These are phyloP conservation scores for Pontoporia blainvillei DNA, from an alignment of 2,113 vertebrate genomes.

Conservation along the genomic window DNA sequence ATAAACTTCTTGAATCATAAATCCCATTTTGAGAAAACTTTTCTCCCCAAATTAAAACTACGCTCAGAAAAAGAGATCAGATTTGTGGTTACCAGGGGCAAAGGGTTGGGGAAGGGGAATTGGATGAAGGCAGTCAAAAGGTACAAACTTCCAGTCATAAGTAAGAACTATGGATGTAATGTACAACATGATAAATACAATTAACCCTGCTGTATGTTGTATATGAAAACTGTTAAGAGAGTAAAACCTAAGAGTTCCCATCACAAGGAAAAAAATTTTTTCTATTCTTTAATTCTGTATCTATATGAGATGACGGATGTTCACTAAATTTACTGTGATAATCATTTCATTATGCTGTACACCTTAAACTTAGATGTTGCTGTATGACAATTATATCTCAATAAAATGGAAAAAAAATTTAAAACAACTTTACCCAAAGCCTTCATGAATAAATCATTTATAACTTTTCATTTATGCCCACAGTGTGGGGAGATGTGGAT, in stretches of 20 bases:
- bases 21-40: conserved; percentile 12
- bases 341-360: background rate
- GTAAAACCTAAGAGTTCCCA: background rate
- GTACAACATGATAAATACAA: background rate
- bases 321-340: background rate
- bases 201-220: background rate
- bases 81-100: background rate
- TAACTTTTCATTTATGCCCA: background rate
- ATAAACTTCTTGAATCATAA: background rate
- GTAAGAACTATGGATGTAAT: background rate
- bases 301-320: background rate
- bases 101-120: background rate
- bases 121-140: background rate
- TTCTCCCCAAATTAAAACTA: background rate
- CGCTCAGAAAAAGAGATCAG: background rate
- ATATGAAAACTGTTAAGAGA: background rate
- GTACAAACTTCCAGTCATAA: background rate
- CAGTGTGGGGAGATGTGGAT: background rate
- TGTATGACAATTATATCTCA: background rate
- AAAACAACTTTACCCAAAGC: background rate
- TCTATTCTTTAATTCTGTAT: background rate
- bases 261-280: background rate
- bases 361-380: background rate
- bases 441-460: background rate
- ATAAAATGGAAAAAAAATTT: background rate